Evolutionary conservation across 2,888 invertebrate species (phyloP).

Genomic region (Hydriomena furcata): DNA sequence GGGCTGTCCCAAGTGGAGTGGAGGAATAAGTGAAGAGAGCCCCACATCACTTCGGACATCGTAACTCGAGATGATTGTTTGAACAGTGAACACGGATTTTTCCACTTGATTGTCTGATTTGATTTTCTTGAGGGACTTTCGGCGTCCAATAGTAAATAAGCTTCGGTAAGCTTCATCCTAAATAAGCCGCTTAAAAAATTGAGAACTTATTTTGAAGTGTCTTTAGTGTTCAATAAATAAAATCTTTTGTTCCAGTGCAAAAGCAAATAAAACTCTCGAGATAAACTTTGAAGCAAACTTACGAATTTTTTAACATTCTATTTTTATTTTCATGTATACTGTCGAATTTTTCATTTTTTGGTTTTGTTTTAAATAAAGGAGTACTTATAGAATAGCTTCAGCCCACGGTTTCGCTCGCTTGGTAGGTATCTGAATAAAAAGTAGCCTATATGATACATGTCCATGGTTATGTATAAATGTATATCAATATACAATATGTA

Average conservation of each 20-base stretch:
- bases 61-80: slow-evolving; percentile 82
- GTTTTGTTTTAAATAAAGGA: too few species aligned
- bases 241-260: not conserved
- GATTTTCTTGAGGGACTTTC: slow-evolving; percentile 71
- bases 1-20: slow-evolving; percentile 48
- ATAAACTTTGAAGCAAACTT: too few species aligned
- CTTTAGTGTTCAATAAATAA: too few species aligned
- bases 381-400: too few species aligned
- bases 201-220: not conserved
- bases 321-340: too few species aligned
- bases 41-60: slow-evolving; percentile 68
- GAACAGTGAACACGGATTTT: slow-evolving; percentile 79
- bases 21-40: slow-evolving; percentile 67
- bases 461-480: too few species aligned
- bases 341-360: too few species aligned
- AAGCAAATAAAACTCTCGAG: not conserved
- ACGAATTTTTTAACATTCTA: too few species aligned
- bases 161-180: slow-evolving; percentile 30
- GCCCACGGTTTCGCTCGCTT: too few species aligned
- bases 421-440: too few species aligned
- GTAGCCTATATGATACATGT: too few species aligned
- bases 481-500: too few species aligned
- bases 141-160: slow-evolving; percentile 52
- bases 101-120: slow-evolving; percentile 84
- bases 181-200: not conserved